These are phyloP conservation scores for Oryzias celebensis DNA, from an alignment of 2,113 vertebrate genomes.

Conservation along the genomic window DNA sequence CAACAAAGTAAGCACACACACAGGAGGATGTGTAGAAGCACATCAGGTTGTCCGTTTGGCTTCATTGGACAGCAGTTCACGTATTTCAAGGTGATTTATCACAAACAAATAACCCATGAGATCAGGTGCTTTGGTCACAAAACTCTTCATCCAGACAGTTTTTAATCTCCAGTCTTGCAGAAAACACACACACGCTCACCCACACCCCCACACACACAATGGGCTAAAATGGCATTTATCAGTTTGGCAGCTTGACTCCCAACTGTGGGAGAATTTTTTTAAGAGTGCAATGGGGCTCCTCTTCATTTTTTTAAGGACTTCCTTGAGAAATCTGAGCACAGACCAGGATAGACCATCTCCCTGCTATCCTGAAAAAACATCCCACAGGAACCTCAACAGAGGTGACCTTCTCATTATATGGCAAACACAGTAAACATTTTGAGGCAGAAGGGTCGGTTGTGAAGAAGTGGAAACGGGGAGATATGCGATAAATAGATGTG, in stretches of 20 bases:
- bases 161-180: not conserved
- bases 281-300: not conserved
- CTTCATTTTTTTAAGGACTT: slow-evolving; percentile 11
- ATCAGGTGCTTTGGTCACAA: not conserved
- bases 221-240: slow-evolving; percentile 6
- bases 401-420: too few species aligned
- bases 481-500: too few species aligned
- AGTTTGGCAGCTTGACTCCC: slow-evolving; percentile 6
- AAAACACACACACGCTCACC: too few species aligned
- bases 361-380: slow-evolving; percentile 3
- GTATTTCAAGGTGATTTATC: slow-evolving; percentile 5
- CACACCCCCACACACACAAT: not conserved
- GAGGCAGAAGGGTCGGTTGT: too few species aligned
- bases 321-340: slow-evolving; percentile 21
- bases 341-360: not conserved
- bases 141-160: not conserved
- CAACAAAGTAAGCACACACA: too few species aligned
- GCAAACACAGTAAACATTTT: too few species aligned
- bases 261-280: slow-evolving; percentile 17
- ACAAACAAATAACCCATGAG: not conserved
- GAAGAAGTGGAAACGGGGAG: too few species aligned
- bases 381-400: not conserved
- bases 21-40: too few species aligned
- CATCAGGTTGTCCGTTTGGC: not conserved
- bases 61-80: not conserved